These are phyloP conservation scores for Emmelina monodactyla DNA, from an alignment of 2,888 invertebrate species.

Conservation along the genomic window DNA sequence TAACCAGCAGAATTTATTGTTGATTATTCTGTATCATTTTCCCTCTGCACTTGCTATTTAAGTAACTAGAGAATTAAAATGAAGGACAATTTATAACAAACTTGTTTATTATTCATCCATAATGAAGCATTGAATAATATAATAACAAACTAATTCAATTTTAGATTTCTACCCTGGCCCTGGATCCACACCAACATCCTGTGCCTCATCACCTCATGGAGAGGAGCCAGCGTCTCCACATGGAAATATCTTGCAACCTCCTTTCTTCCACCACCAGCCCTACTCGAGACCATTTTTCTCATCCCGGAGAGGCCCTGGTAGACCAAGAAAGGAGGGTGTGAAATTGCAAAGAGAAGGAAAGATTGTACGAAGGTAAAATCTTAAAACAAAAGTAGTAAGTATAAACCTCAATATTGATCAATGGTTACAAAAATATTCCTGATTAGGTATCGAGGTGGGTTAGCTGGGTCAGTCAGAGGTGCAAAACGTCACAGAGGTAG, in stretches of 20 bases:
- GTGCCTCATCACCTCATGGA: slow-evolving; percentile 69
- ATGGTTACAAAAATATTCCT: too few relatives aligned
- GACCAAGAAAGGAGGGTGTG: slow-evolving; percentile 80
- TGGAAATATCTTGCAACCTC: slow-evolving; percentile 37
- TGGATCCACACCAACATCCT: slow-evolving; percentile 71
- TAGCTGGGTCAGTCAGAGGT: slow-evolving; percentile 55
- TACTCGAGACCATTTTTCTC: slow-evolving; percentile 55
- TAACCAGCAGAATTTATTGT: too few relatives aligned
- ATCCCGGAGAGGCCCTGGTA: slow-evolving; percentile 76
- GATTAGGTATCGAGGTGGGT: slow-evolving; percentile 38
- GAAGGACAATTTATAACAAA: too few relatives aligned
- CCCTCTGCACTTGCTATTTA: too few relatives aligned
- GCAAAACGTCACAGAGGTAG: slow-evolving; percentile 58
- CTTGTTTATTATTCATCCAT: too few relatives aligned
- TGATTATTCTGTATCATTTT: too few relatives aligned
- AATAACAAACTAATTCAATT: too few relatives aligned
- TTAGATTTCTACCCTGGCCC: slow-evolving; percentile 67
- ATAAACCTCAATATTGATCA: too few relatives aligned
- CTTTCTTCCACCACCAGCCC: slow-evolving; percentile 52
- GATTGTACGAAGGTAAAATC: slow-evolving; percentile 60
- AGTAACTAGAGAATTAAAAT: too few relatives aligned
- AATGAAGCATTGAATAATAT: too few relatives aligned
- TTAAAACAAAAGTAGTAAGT: too few relatives aligned
- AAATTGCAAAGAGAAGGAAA: slow-evolving; percentile 56
- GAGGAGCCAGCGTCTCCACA: slow-evolving; percentile 71